Percentiles rank a stretch among this genome's conserved stretches.
Conservation (phyloP, 2,888 invertebrate genomes). For the Ectemnius lituratus region DNA sequence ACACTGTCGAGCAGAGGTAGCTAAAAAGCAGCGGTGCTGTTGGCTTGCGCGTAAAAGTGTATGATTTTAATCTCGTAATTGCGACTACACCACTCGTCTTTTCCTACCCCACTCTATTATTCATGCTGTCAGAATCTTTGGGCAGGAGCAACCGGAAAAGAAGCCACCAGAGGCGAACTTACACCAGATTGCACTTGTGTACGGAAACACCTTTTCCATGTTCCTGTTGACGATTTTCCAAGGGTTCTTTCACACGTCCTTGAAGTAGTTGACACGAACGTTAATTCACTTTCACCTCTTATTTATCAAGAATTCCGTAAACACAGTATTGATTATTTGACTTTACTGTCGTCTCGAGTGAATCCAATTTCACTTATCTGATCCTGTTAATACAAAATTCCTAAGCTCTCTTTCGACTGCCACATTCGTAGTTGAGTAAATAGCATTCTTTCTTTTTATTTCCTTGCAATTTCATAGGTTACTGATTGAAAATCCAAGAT, state of each 20-base stretch:
- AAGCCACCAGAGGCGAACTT: constrained; percentile 15
- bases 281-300: neutral
- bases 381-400: neutral
- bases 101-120: constrained; percentile 9
- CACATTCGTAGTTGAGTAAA: neutral
- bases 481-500: too few species aligned
- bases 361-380: neutral
- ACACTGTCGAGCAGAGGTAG: neutral
- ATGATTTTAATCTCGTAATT: constrained; percentile 45
- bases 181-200: constrained; percentile 25
- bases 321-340: constrained; percentile 10
- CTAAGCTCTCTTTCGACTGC: neutral
- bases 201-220: constrained; percentile 16
- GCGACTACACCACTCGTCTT: constrained; percentile 18
- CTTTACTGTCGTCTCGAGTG: neutral
- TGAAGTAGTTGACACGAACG: neutral
- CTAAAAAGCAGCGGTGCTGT: neutral
- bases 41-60: neutral
- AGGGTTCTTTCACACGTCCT: neutral
- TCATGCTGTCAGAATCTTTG: constrained; percentile 7
- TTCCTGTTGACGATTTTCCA: constrained; percentile 15
- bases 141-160: constrained; percentile 5
- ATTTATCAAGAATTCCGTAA: constrained; percentile 15
- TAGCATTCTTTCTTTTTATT: too few species aligned
- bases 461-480: too few species aligned